Evolutionary conservation across 2,113 vertebrate genomes (phyloP).

Genomic region (Pagrus major): DNA sequence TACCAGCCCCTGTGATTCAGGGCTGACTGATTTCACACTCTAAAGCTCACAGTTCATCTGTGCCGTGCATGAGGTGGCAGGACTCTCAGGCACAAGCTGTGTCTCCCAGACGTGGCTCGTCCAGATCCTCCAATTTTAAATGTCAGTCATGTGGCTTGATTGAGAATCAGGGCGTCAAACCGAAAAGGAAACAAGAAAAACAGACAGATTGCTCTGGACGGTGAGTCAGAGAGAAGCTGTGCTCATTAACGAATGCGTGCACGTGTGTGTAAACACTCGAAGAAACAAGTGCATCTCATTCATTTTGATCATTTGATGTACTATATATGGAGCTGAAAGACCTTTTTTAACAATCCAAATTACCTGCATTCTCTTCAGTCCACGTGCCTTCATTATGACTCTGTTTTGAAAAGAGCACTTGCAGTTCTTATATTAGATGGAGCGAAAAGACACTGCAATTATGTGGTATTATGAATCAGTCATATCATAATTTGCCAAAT

Average conservation of each 20-base stretch:
- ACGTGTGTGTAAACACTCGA: conserved; percentile 33
- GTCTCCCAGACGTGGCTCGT: conserved; percentile 45
- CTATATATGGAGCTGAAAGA: conserved; percentile 1
- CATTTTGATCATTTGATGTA: neutral
- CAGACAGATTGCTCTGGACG: conserved; percentile 35
- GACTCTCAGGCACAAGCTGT: conserved; percentile 78
- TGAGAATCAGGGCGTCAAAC: conserved; percentile 27
- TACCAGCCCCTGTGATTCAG: conserved; percentile 68
- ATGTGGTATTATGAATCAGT: conserved; percentile 55
- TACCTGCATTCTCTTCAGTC: conserved; percentile 14
- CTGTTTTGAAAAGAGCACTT: conserved; percentile 38
- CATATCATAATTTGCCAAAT: conserved; percentile 43
- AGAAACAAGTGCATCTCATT: conserved; percentile 26
- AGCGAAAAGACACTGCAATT: conserved; percentile 46
- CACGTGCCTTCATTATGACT: conserved; percentile 21
- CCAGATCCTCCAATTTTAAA: conserved; percentile 63
- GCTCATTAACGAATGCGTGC: conserved; percentile 59
- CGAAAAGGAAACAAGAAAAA: conserved; percentile 29
- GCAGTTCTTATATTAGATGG: conserved; percentile 4
- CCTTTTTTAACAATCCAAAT: conserved; percentile 8
- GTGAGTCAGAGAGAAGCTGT: conserved; percentile 50
- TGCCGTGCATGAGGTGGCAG: conserved; percentile 73
- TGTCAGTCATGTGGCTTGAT: conserved; percentile 64
- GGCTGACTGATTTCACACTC: conserved; percentile 75
- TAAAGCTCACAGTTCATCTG: conserved; percentile 71